Evolutionary conservation across 2,888 invertebrate genomes (phyloP), one percentile per base, ranked within the genome.

Genomic region (Mesoligia furuncula): DNA sequence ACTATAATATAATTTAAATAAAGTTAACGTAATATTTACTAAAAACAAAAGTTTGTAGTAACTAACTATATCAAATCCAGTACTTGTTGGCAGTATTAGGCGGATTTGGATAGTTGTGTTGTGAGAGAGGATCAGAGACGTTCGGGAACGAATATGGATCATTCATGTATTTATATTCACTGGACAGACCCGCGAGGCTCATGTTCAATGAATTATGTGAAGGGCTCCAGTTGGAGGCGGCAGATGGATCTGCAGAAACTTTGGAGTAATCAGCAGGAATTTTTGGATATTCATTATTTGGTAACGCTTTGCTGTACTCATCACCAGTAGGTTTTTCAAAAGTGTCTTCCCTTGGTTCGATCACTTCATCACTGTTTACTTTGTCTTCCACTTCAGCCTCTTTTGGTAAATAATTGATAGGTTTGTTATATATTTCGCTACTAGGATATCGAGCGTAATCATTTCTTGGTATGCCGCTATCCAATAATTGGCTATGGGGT

Each of bases 281-380:
- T 94, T 97, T 97, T 27, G 97, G 96, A 88, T 97, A 97, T 89
- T 97, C 97, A 88, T 90, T 94, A 89, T 90, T 94, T 92, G 95
- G 94, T 94, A 95, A 93, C 88, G 94, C 88, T 91, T 96, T 96
- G 79, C 89, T 91, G 81, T 96, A 97, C 72, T 96, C 96, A 69
- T 94, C 95, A 65, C 90, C 90, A 67, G 93, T 85, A 31, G 94
- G 89, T 90, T 97, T 97, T 5, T 92, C 93, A 82, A 94, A 97
- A 57, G 92, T 83, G 75, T 96, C 96, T 45, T 96, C 95, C 90
- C 96, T 93, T 15, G 95, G 93, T 84, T 96, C 96, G 51, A 96
- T 94, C 9, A 94, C 92, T 86, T 96, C 97, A 68, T 95, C 95
- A 80, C 89, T 91, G 51, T 93, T 91, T 27, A 95, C 92, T 91